Conservation (phyloP, 2,888 invertebrate species). For the Nephrotoma appendiculata region DNA sequence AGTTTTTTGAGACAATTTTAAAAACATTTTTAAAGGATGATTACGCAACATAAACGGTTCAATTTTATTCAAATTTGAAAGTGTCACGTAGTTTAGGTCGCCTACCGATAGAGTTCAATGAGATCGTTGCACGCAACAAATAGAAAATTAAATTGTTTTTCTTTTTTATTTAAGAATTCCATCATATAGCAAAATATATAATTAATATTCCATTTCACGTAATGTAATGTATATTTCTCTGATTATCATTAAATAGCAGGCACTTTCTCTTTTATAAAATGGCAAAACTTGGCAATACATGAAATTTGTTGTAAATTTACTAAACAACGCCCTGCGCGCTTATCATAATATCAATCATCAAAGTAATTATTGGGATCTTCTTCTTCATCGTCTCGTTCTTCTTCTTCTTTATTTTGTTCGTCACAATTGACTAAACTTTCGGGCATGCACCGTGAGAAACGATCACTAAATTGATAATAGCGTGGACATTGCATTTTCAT, state of each 20-base stretch:
- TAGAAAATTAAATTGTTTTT: background rate
- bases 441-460: conserved; percentile 13
- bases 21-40: background rate
- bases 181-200: background rate
- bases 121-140: background rate
- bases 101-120: background rate
- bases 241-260: background rate
- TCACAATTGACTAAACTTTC: conserved; percentile 10
- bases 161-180: background rate
- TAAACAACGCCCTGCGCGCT: background rate
- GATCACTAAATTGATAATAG: conserved; percentile 15
- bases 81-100: background rate
- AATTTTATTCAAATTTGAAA: background rate
- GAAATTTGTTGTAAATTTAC: background rate
- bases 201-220: background rate
- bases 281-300: background rate
- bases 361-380: background rate
- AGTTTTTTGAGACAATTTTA: background rate
- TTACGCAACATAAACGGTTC: background rate
- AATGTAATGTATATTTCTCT: background rate
- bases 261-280: background rate
- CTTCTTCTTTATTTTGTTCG: background rate
- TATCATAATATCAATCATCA: background rate
- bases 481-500: conserved; percentile 15
- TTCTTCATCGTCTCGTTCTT: background rate